phyloP scores from a whole-genome alignment of 1,140 invertebrate species.

The Asbolus verrucosus region DNA sequence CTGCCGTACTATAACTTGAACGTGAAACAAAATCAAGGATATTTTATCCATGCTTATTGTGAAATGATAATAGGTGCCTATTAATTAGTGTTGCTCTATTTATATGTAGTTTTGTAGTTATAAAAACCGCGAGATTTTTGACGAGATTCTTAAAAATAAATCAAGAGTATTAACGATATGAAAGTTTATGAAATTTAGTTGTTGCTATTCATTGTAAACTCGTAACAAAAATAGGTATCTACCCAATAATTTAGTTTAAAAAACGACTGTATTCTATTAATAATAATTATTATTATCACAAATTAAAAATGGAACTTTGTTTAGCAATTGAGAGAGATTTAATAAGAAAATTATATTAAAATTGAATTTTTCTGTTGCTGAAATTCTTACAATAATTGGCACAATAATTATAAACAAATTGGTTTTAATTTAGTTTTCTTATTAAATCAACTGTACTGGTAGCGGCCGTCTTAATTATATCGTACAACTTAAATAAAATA shows the following conservation, averaged over 20 bases:
- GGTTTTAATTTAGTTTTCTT: constrained; percentile 24
- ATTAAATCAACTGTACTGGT: constrained; percentile 9
- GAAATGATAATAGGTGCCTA: constrained; percentile 2
- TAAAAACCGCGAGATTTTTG: neutral
- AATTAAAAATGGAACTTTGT: constrained; percentile 31
- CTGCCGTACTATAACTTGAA: neutral
- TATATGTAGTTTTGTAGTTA: neutral
- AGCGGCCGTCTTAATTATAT: constrained; percentile 9
- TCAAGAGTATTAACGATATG: neutral
- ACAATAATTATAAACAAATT: neutral
- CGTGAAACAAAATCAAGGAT: constrained; percentile 1
- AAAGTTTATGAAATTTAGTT: constrained; percentile 2
- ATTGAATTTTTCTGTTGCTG: neutral
- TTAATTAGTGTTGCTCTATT: neutral
- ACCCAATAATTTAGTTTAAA: constrained; percentile 22
- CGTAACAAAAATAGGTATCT: constrained; percentile 32
- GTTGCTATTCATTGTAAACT: constrained; percentile 6
- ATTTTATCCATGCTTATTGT: neutral
- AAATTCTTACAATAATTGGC: constrained; percentile 19
- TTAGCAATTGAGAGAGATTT: neutral
- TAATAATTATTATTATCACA: constrained; percentile 27
- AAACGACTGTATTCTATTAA: constrained; percentile 5
- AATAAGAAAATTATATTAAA: constrained; percentile 28
- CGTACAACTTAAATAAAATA: constrained; percentile 28
- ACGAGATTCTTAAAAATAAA: constrained; percentile 7